Base-by-base conservation (phyloP, 2,888 invertebrate species). In the Lithophane ornitopus region DNA sequence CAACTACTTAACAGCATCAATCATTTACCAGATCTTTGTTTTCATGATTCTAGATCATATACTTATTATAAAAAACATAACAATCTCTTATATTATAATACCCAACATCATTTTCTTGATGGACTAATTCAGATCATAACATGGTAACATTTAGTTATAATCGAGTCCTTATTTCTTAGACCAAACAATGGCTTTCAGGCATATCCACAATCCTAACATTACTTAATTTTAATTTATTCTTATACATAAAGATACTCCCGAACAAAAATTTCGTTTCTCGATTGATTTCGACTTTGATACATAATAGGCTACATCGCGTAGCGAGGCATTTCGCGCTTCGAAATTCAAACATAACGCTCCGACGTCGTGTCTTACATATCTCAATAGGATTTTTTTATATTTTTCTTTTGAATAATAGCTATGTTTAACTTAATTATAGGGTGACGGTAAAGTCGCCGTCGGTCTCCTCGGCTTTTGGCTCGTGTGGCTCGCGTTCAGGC, bases 401-500 rank as follows among this genome's bases (percentile, higher is more conserved):
- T 78, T 49, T 28, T 34, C 44, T 46, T 61, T 58, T 44, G 49
- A 14, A 34, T 49, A 52, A 52, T 52, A 56, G 28, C 19, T 39
- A 46, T 26, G 3, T 52, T 44, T 46, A 54, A 52, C 19, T 61
- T 69, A 73, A 61, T 81, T 93, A 96, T 61, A 96, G 84, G n/a
- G 96, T 96, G 79, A 96, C 96, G 77, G 96, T 96, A 87, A 92
- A 96, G 86, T 96, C 96, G 59, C 94, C 96, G 70, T 96, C 95
- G 82, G 92, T 94, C 70, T 96, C 92, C 82, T 95, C 94, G 3
- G 95, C 93, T 85, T 94, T 95, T 3, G 93, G 93, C 83, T 94
- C 94, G 67, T 91, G 87, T 22, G 92, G 90, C 22, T 91, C 85
- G 14, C 93, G 91, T 46, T 94, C 94, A 2, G 95, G 94, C 89